Percentiles rank a stretch among this genome's conserved stretches.
phyloP scores from a whole-genome alignment of 2,888 invertebrate species.

The Prionchulus punctatus region DNA sequence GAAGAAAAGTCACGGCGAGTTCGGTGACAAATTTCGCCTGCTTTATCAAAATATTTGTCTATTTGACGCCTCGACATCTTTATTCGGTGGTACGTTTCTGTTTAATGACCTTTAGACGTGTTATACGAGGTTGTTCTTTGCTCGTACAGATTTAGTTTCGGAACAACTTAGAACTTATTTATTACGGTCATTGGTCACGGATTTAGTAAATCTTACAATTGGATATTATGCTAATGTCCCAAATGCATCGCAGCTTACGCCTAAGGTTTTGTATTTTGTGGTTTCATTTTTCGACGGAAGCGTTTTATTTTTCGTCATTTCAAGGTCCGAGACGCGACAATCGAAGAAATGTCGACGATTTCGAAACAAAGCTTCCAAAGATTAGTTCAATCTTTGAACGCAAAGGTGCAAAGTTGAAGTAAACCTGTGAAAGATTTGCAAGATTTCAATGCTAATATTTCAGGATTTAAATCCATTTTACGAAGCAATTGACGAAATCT shows the following conservation, averaged over 20 bases:
- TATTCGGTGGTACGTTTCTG: constrained; percentile 7
- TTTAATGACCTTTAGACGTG: neutral
- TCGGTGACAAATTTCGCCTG: constrained; percentile 14
- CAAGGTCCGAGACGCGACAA: constrained; percentile 3
- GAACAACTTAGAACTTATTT: constrained; percentile 29
- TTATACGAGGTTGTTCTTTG: constrained; percentile 4
- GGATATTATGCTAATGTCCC: constrained; percentile 5
- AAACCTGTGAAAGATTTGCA: neutral
- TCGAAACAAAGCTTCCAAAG: neutral
- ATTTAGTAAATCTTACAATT: constrained; percentile 32
- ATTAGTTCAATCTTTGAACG: neutral
- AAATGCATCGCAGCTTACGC: constrained; percentile 7
- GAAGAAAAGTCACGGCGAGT: constrained; percentile 13
- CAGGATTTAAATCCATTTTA: constrained; percentile 14
- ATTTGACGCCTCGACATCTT: constrained; percentile 16
- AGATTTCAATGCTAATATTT: neutral
- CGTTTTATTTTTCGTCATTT: neutral
- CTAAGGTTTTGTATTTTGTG: constrained; percentile 8
- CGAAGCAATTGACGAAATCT: constrained; percentile 14
- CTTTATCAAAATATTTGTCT: constrained; percentile 19
- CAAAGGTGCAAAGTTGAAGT: neutral
- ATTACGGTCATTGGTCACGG: constrained; percentile 33
- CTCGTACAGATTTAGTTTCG: constrained; percentile 11
- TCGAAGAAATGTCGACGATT: neutral
- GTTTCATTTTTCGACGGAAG: too few species aligned